Percentiles rank a stretch among this genome's conserved stretches.
phyloP scores from a whole-genome alignment of 1,140 invertebrate species.

The Branchinecta lynchi region DNA sequence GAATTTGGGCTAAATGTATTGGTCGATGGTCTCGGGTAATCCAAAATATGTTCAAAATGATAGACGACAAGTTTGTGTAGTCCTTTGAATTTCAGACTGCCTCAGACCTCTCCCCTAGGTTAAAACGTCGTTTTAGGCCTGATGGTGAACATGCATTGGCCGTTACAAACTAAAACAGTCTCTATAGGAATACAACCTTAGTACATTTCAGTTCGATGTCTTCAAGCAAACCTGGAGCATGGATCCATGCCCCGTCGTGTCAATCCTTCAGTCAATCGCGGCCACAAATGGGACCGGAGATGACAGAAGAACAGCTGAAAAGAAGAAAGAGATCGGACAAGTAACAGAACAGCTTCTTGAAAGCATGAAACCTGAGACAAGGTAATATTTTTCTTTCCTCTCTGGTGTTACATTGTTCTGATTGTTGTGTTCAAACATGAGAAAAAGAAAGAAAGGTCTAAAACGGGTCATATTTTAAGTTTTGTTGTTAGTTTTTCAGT shows the following conservation, averaged over 20 bases:
- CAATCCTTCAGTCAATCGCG: slow-evolving; percentile 40
- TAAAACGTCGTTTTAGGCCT: too few relatives aligned
- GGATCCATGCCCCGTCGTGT: slow-evolving; percentile 43
- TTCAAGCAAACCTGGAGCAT: slow-evolving; percentile 46
- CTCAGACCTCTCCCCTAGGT: too few relatives aligned
- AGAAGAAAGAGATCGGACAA: slow-evolving; percentile 18
- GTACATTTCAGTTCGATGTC: slow-evolving; percentile 44
- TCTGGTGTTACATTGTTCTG: not conserved
- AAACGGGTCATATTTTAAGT: too few relatives aligned
- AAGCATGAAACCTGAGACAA: slow-evolving; percentile 13
- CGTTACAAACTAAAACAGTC: too few relatives aligned
- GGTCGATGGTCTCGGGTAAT: not conserved
- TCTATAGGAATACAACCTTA: too few relatives aligned
- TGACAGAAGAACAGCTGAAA: slow-evolving; percentile 15
- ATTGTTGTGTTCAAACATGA: too few relatives aligned
- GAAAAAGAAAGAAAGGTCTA: too few relatives aligned
- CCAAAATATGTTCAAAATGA: not conserved
- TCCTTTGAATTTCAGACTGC: too few relatives aligned
- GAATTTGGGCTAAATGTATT: too few relatives aligned
- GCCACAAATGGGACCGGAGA: slow-evolving; percentile 6
- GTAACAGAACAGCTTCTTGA: not conserved
- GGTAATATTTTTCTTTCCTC: not conserved
- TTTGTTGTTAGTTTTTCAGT: too few relatives aligned
- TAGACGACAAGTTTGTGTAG: too few relatives aligned
- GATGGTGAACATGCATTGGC: too few relatives aligned